Evolutionary conservation across 2,888 invertebrate species (phyloP), one percentile per base, ranked within the genome.

Genomic region (Bellardia pandia): DNA sequence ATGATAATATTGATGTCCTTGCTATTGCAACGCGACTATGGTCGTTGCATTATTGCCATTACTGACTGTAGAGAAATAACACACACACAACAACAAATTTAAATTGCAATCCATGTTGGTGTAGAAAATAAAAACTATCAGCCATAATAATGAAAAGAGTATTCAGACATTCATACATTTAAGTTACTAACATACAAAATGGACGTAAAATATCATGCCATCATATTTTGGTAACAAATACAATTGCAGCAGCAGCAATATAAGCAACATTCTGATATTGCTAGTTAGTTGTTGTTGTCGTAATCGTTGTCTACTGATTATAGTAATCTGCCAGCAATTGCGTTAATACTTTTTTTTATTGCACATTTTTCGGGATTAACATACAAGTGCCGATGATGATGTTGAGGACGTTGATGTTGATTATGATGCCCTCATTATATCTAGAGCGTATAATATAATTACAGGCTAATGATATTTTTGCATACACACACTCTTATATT

Each of bases 391-490:
- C 68, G 45, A 76, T 72, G 58, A 48, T 56, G 58, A 78, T 68
- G 72, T 58, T 62, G 79, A 14, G 33, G 62, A 14, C n/a, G 48
- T 23, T 48, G 71, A 53, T 53, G 66, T 45, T 72, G 58, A 51
- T 23, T 64, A 33, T 71, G 60, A 53, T 77, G 72, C 48, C 51
- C 72, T 74, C 74, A 79, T 85, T 60, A 68, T 53, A 85, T 14
- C 42, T 72, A 42, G 60, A 79, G 78, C 84, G 51, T 74, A 79
- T 74, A 79, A 74, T 85, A 79, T 77, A 86, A 86, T 86, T 77
- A 86, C 68, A 72, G 13, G 74, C 79, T 79, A 79, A 86, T 83
- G 79, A 76, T 86, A 69, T 66, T 64, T 62, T 45, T 13, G 14
- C 37, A 42, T 14, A 33, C 42, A 56, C 37, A 53, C 53, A 37